Conservation (phyloP, 2,113 vertebrate species). For the Esox niger region DNA sequence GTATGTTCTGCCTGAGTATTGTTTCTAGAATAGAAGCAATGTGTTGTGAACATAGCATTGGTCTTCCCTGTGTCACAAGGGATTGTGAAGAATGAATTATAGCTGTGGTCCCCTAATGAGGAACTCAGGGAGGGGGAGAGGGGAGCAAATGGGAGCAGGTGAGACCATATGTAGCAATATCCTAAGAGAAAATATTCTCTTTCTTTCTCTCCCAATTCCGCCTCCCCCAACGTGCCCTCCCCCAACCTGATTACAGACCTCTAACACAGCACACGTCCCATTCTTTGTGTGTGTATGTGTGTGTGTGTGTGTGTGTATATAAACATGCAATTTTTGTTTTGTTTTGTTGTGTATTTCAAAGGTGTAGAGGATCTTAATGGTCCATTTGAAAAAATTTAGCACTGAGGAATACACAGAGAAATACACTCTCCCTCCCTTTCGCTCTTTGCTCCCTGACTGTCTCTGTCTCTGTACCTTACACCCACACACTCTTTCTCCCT, state of each 20-base stretch:
- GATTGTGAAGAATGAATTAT: conserved; percentile 65
- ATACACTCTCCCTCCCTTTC: too few relatives aligned
- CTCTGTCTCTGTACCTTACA: too few relatives aligned
- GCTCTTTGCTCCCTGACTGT: too few relatives aligned
- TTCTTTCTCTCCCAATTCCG: conserved; percentile 1
- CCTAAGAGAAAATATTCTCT: conserved; percentile 15
- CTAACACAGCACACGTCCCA: conserved; percentile 57
- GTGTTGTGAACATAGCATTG: not conserved
- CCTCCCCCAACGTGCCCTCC: conserved; percentile 4
- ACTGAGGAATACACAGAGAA: too few relatives aligned
- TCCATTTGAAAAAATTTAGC: too few relatives aligned
- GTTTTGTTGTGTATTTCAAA: not conserved
- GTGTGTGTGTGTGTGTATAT: conserved; percentile 7
- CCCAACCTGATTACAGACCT: conserved; percentile 41
- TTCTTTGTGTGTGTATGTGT: conserved; percentile 42
- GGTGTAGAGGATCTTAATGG: not conserved
- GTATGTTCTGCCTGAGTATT: too few relatives aligned
- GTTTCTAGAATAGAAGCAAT: too few relatives aligned
- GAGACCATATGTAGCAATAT: conserved; percentile 56
- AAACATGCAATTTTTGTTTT: not conserved
- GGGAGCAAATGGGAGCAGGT: conserved; percentile 32
- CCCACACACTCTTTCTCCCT: too few relatives aligned
- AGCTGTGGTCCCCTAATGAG: conserved; percentile 51
- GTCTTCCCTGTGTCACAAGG: conserved; percentile 46
- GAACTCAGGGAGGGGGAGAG: not conserved